Conservation (phyloP, 2,888 invertebrate species). For the Oligia fasciuncula region DNA sequence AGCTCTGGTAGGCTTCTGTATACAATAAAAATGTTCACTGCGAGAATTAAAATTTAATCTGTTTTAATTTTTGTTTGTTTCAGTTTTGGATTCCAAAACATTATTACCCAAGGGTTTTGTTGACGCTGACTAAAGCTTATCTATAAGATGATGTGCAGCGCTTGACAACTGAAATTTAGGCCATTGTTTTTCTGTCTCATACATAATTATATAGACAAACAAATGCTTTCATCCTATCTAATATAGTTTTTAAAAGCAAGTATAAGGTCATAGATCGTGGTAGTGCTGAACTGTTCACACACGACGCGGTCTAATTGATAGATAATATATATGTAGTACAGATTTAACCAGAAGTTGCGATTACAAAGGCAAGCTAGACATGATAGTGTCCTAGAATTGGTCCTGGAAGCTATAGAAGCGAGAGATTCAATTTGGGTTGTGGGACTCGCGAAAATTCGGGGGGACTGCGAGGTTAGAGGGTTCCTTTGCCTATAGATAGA, state of each 20-base stretch:
- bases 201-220: no score
- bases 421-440: neutral
- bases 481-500: neutral
- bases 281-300: neutral
- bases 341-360: neutral
- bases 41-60: constrained; percentile 19
- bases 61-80: constrained; percentile 14
- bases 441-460: neutral
- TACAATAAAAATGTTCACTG: constrained; percentile 1
- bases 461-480: neutral
- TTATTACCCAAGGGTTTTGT: neutral
- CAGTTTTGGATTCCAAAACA: neutral
- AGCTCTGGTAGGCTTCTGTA: constrained; percentile 15
- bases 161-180: no score
- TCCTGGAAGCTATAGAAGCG: neutral
- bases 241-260: neutral
- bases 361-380: neutral
- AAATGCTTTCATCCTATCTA: neutral
- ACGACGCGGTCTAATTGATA: neutral
- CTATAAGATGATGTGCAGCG: neutral
- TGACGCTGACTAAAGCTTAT: neutral
- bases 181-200: no score
- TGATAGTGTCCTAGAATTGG: neutral
- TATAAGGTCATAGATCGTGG: neutral
- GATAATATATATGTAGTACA: neutral